A percentile compares a stretch with the other conserved stretches of the same genome.
Conservation (phyloP, 2,113 vertebrate species). For the Semnornis frantzii region DNA sequence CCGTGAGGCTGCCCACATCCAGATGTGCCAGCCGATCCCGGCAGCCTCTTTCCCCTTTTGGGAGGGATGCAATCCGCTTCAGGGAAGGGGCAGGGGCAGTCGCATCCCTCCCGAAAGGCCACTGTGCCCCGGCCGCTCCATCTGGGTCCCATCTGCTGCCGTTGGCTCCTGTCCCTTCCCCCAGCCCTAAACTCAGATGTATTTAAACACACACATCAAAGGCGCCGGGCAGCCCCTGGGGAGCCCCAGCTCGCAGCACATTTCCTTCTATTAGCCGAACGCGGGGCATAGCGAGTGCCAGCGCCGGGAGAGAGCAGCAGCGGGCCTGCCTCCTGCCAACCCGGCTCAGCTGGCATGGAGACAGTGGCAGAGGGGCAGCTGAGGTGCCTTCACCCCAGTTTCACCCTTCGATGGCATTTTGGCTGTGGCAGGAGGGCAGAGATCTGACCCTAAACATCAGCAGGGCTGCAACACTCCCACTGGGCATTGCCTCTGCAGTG, state of each 20-base stretch:
- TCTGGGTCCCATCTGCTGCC: slow-evolving; percentile 75
- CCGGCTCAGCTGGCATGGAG: background rate
- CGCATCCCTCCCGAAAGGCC: slow-evolving; percentile 1
- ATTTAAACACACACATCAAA: slow-evolving; percentile 73
- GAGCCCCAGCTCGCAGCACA: slow-evolving; percentile 2
- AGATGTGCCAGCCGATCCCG: background rate
- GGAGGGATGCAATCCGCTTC: background rate
- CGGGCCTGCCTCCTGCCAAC: background rate
- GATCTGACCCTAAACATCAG: background rate
- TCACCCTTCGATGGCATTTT: background rate
- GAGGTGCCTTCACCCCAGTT: background rate
- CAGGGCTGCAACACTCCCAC: fast-evolving
- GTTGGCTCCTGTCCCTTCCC: slow-evolving; percentile 28
- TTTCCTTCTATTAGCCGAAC: slow-evolving; percentile 31
- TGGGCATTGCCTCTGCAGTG: background rate
- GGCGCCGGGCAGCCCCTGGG: background rate
- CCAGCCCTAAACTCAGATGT: slow-evolving; percentile 45
- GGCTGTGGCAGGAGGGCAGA: fast-evolving
- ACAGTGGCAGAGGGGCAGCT: background rate
- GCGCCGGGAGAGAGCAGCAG: background rate
- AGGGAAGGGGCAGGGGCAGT: background rate
- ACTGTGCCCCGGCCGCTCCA: background rate
- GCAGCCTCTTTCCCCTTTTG: background rate
- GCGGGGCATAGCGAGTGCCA: background rate
- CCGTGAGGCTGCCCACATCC: background rate